A percentile compares a stretch with the other conserved stretches of the same genome.
Conservation (phyloP, 2,888 invertebrate genomes). For the Leptura quadrifasciata region DNA sequence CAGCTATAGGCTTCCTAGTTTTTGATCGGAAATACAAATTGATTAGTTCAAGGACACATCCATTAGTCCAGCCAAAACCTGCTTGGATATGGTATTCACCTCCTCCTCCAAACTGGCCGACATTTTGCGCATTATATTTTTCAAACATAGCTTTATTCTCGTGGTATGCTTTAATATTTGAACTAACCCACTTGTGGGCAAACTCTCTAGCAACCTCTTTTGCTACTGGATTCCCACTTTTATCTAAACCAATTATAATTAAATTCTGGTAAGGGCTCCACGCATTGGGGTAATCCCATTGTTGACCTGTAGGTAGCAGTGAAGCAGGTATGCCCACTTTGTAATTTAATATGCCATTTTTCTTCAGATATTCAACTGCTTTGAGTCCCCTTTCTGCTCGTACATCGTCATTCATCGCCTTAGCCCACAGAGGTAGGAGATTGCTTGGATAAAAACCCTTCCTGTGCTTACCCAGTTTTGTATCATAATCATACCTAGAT, state of each 20-base stretch:
- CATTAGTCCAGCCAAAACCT: constrained; percentile 70
- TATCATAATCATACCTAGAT: constrained; percentile 77
- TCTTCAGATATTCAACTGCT: constrained; percentile 76
- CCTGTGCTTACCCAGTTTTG: constrained; percentile 75
- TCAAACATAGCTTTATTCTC: constrained; percentile 82
- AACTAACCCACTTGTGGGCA: constrained; percentile 82
- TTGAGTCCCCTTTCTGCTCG: constrained; percentile 69
- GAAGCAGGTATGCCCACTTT: constrained; percentile 84
- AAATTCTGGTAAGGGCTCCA: constrained; percentile 91
- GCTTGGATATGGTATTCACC: constrained; percentile 79
- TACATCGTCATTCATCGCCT: constrained; percentile 67
- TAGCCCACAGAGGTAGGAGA: constrained; percentile 83
- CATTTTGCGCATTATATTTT: constrained; percentile 80
- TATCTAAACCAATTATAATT: constrained; percentile 78
- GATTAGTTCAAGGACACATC: constrained; percentile 74
- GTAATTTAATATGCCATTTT: constrained; percentile 68
- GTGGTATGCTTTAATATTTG: constrained; percentile 80
- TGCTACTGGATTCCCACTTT: constrained; percentile 75
- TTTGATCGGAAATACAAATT: constrained; percentile 72
- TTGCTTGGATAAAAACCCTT: constrained; percentile 83
- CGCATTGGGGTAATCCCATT: constrained; percentile 90
- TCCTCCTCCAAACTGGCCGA: constrained; percentile 83
- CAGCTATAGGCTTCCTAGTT: constrained; percentile 53
- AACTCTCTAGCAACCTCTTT: constrained; percentile 78
- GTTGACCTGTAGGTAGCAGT: constrained; percentile 77